Evolutionary conservation across 2,113 vertebrate genomes (phyloP).

Genomic region (Tetraodon nigroviridis): DNA sequence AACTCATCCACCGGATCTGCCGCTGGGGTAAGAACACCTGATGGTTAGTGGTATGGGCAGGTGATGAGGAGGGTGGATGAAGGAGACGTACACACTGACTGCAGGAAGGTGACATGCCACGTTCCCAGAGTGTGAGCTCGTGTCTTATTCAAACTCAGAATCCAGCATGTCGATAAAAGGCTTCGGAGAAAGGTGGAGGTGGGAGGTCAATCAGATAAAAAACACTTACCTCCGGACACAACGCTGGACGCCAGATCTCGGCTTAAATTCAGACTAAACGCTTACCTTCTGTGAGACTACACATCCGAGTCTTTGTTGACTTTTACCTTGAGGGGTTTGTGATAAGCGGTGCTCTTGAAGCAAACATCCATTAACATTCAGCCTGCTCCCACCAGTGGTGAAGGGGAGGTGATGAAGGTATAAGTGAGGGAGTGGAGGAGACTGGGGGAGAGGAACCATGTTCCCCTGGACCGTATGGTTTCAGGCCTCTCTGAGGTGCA

Average conservation of each 20-base stretch:
- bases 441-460: constrained; percentile 42
- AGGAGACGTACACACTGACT: constrained; percentile 44
- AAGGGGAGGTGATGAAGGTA: constrained; percentile 68
- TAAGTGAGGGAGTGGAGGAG: constrained; percentile 66
- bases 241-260: constrained; percentile 17
- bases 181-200: constrained; percentile 49
- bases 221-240: constrained; percentile 51
- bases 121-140: constrained; percentile 56
- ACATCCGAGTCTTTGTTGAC: constrained; percentile 48
- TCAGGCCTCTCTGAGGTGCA: constrained; percentile 39
- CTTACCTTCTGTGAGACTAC: constrained; percentile 67
- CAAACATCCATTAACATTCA: constrained; percentile 67
- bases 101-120: constrained; percentile 66
- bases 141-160: constrained; percentile 45
- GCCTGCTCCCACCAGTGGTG: constrained; percentile 64
- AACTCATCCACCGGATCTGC: constrained; percentile 39
- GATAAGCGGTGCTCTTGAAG: constrained; percentile 71
- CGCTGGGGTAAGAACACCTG: constrained; percentile 31
- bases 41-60: constrained; percentile 60
- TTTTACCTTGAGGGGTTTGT: constrained; percentile 73
- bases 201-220: constrained; percentile 56
- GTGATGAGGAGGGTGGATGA: constrained; percentile 65
- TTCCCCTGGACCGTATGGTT: constrained; percentile 46
- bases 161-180: constrained; percentile 54
- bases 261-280: constrained; percentile 47